A percentile compares a stretch with the other conserved stretches of the same genome.
phyloP scores from a whole-genome alignment of 92 coral and sea anemone genomes.

The Porites evermanni region DNA sequence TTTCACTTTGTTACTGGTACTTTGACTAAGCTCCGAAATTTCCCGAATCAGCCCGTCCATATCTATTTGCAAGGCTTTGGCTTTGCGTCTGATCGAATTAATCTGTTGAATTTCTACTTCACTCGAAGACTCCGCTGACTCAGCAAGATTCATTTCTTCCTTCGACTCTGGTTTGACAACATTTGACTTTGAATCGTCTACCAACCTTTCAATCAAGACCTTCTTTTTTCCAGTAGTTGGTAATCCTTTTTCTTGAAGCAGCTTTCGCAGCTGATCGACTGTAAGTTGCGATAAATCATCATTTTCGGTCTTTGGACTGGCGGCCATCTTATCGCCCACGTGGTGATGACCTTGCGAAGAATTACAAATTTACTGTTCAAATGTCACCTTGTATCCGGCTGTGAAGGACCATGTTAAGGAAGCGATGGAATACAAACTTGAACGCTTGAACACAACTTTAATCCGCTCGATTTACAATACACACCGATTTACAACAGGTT shows the following conservation, averaged over 20 bases:
- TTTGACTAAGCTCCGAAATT: constrained; percentile 12
- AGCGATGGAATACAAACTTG: not conserved
- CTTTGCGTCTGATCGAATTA: too few relatives aligned
- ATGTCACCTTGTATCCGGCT: not conserved
- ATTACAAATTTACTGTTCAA: not conserved
- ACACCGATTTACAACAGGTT: too few relatives aligned
- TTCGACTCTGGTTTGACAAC: too few relatives aligned
- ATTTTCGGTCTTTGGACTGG: not conserved
- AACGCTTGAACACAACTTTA: not conserved
- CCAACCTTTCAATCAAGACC: constrained; percentile 6
- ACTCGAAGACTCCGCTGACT: too few relatives aligned
- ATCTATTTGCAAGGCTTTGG: too few relatives aligned
- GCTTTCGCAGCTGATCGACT: not conserved
- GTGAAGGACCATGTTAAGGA: not conserved
- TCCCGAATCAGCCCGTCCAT: not conserved
- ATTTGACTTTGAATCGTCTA: not conserved
- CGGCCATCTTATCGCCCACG: not conserved
- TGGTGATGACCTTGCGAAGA: not conserved
- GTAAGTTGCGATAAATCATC: not conserved
- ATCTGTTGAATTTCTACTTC: too few relatives aligned
- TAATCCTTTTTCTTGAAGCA: not conserved
- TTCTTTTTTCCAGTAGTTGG: not conserved
- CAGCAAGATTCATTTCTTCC: too few relatives aligned
- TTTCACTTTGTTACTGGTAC: constrained; percentile 8
- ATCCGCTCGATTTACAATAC: not conserved